Percentiles rank a stretch among this genome's conserved stretches.
These are phyloP conservation scores for Helicorthomorpha holstii DNA, from an alignment of 1,140 invertebrate genomes.

Conservation along the genomic window DNA sequence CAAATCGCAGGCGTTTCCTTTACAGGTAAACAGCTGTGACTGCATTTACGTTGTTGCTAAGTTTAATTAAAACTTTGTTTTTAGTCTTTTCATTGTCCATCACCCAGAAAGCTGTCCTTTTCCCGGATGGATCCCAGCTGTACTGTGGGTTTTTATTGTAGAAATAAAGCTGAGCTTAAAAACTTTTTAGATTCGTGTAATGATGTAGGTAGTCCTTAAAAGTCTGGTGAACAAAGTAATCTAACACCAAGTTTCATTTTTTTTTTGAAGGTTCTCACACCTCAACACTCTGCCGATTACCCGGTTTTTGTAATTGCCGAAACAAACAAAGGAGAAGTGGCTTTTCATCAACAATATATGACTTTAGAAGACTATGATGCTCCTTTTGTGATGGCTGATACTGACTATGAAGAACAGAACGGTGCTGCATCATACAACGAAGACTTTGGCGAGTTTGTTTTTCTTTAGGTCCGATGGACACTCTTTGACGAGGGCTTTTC, in stretches of 20 bases:
- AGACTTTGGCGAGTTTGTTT: constrained; percentile 5
- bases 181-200: constrained; percentile 30
- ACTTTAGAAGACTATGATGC: neutral
- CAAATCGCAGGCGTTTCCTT: constrained; percentile 46
- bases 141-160: constrained; percentile 74
- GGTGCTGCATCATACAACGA: too few relatives aligned
- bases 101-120: constrained; percentile 70
- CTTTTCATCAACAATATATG: constrained; percentile 23
- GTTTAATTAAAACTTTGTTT: constrained; percentile 11
- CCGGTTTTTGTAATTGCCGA: constrained; percentile 59
- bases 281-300: constrained; percentile 41
- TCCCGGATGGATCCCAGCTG: constrained; percentile 83
- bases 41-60: neutral
- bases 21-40: constrained; percentile 19
- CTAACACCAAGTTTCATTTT: neutral
- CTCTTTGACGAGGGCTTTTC: too few relatives aligned
- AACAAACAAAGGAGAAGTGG: constrained; percentile 21
- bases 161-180: constrained; percentile 54
- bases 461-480: constrained; percentile 6
- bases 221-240: neutral
- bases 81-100: constrained; percentile 63
- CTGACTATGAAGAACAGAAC: too few relatives aligned
- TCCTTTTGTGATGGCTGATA: too few relatives aligned
- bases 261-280: constrained; percentile 31
- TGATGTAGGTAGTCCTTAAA: neutral